Evolutionary conservation across 2,888 invertebrate genomes (phyloP).

Genomic region (Leucophenga montana): DNA sequence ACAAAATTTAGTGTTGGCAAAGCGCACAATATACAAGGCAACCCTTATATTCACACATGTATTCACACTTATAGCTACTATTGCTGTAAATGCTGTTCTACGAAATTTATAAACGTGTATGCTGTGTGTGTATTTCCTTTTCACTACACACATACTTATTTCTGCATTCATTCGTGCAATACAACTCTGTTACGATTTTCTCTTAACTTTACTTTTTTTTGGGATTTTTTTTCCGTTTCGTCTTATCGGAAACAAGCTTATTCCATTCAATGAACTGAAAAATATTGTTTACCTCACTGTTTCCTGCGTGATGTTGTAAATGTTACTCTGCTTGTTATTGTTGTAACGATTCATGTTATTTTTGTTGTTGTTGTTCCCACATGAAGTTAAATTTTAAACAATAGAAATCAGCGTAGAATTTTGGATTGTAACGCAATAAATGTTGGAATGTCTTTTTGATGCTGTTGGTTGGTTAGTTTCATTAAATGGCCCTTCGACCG

Average conservation of each 20-base stretch:
- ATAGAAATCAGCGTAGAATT: no score
- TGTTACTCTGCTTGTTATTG: background rate
- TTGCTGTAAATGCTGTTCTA: slow-evolving; percentile 25
- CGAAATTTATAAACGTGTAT: slow-evolving; percentile 11
- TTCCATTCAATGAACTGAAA: slow-evolving; percentile 71
- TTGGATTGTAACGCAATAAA: no score
- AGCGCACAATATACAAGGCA: no score
- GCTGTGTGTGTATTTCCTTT: slow-evolving; percentile 32
- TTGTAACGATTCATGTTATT: no score
- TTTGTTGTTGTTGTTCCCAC: no score
- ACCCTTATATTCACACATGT: no score
- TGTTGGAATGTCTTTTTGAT: no score
- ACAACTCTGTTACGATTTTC: slow-evolving; percentile 21
- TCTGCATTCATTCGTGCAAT: no score
- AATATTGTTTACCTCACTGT: slow-evolving; percentile 70
- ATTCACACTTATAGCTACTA: background rate
- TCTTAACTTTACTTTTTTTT: slow-evolving; percentile 37
- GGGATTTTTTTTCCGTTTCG: background rate
- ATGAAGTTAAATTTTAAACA: no score
- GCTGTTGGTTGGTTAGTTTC: no score
- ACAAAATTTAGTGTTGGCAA: no score
- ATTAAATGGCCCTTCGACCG: no score
- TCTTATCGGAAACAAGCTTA: slow-evolving; percentile 70
- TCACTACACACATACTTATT: background rate
- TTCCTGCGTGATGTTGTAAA: slow-evolving; percentile 43